phyloP scores from a whole-genome alignment of 1,140 invertebrate species.

The Thaumetopoea pityocampa region DNA sequence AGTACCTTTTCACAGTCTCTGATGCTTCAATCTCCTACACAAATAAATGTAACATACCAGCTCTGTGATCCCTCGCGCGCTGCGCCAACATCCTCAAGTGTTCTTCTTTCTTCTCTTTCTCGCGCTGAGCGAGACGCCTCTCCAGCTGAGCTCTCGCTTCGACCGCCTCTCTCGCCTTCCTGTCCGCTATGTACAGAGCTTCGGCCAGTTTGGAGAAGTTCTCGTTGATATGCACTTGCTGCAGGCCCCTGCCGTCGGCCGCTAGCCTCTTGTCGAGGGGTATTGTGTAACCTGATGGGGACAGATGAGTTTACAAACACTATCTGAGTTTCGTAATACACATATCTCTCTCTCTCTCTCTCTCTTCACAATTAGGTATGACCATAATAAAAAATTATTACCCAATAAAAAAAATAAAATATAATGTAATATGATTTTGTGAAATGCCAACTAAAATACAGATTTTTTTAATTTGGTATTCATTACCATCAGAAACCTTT shows the following conservation, averaged over 20 bases:
- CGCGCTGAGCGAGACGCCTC: constrained; percentile 97
- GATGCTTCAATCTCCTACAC: too few relatives aligned
- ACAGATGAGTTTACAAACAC: neutral
- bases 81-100: constrained; percentile 94
- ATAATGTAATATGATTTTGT: too few relatives aligned
- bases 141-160: constrained; percentile 97
- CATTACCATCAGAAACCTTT: too few relatives aligned
- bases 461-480: too few relatives aligned
- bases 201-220: constrained; percentile 99
- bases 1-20: too few relatives aligned
- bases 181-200: constrained; percentile 97
- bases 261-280: constrained; percentile 98
- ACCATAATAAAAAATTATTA: too few relatives aligned
- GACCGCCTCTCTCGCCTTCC: constrained; percentile 97
- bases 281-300: constrained; percentile 92
- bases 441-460: too few relatives aligned
- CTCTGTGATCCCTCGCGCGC: constrained; percentile 95
- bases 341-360: too few relatives aligned
- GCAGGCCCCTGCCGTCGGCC: constrained; percentile 97
- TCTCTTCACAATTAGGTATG: too few relatives aligned
- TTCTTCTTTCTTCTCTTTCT: constrained; percentile 99
- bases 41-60: constrained; percentile 78
- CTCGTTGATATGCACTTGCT: constrained; percentile 98
- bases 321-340: too few relatives aligned
- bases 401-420: too few relatives aligned